A percentile compares a stretch with the other conserved stretches of the same genome.
Evolutionary conservation across 1,140 invertebrate species (phyloP).

Genomic region (Alviniconcha marisindica): DNA sequence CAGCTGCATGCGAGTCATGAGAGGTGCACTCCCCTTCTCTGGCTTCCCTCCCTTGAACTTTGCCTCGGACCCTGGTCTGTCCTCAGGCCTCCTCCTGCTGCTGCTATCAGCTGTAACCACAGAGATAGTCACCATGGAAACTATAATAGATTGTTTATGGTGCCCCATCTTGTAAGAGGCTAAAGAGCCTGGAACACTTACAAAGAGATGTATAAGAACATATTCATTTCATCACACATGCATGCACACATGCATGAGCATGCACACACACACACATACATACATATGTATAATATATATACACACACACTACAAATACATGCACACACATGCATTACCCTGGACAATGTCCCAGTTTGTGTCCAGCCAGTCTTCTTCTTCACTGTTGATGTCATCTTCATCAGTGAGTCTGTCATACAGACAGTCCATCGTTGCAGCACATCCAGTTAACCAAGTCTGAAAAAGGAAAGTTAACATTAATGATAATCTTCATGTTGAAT

Average conservation of each 20-base stretch:
- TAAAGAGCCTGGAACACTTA: no score
- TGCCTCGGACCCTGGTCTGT: not conserved
- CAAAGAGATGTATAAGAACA: no score
- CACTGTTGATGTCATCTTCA: not conserved
- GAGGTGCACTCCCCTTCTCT: not conserved
- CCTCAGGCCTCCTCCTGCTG: not conserved
- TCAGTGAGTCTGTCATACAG: not conserved
- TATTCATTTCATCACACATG: no score
- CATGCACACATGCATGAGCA: conserved; percentile 21
- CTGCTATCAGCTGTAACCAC: no score
- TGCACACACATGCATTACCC: no score
- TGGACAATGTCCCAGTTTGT: conserved; percentile 3
- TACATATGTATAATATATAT: not conserved
- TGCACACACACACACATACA: conserved; percentile 33
- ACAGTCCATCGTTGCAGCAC: not conserved
- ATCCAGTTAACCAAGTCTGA: not conserved
- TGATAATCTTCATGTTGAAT: no score
- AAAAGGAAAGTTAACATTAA: not conserved
- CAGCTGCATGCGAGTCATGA: conserved; percentile 67
- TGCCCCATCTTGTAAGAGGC: no score
- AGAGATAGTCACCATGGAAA: no score
- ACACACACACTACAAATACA: not conserved
- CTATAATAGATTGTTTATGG: no score
- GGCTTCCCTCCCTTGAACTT: not conserved
- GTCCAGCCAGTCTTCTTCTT: not conserved